Base-by-base conservation (phyloP, 2,113 vertebrate genomes). In the Verasper variegatus region DNA sequence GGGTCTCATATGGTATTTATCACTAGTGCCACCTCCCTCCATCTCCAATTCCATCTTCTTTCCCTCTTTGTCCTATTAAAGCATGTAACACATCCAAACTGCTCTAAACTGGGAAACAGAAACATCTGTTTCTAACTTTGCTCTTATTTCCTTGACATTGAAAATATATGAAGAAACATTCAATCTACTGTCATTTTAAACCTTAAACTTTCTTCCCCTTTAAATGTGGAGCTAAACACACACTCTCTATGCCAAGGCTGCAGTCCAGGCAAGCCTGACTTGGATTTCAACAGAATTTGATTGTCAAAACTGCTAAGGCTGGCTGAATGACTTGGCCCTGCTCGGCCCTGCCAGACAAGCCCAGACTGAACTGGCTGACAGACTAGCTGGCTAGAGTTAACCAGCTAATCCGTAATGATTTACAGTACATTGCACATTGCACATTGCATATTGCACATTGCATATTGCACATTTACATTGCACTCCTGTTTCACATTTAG, bases 271-370 rank as follows among this genome's bases (percentile, higher is more conserved):
- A 70, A 73, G 75, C 85, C 83, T 86, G 89, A 87, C 83, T 86
- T 81, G 88, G 84, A 85, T 91, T 80, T 76, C 63, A 92, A 88
- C 79, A 86, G 79, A 89, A 86, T 87, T 78, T 57, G 74, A 85
- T 88, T 84, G 88, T 85, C 54, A 71, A 83, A 82, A 86, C 23
- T 67, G 65, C 81, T 82, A 5, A 84, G 72, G 71, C 84, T 57
- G 81, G 18, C 71, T 83, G 86, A 84, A 84, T 79, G 85, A 76
- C 83, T 76, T 51, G 75, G 81, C 51, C 20, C 51, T n/a, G 8
- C 51, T 54, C 51, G 18, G 51, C 20, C 51, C 20, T 21, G 72
- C 68, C 79, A 45, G 77, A 60, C 68, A 8, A 40, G 65, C 76
- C 64, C 59, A 26, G 60, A 55, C 60, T 55, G 65, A n/a, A 54